phyloP scores from a whole-genome alignment of 2,797 vertebrate genomes.

The Phaenicophaeus curvirostris region DNA sequence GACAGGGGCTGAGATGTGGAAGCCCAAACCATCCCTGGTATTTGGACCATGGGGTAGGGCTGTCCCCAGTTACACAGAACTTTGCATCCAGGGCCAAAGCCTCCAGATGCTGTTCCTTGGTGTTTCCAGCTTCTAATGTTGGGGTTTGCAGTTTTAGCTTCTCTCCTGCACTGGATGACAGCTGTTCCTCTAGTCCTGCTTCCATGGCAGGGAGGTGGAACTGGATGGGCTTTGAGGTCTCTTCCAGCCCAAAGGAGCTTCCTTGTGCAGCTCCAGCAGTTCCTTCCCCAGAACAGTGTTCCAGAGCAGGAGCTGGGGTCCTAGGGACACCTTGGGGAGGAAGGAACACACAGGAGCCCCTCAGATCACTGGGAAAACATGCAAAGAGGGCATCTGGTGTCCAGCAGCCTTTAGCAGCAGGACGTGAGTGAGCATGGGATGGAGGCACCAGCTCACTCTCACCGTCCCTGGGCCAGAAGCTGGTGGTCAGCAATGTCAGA shows the following conservation, averaged over 20 bases:
- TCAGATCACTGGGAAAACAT: neutral
- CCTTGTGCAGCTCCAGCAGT: neutral
- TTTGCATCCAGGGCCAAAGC: accelerated
- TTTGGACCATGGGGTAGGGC: accelerated
- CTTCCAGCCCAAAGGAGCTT: too few relatives aligned
- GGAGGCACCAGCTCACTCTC: neutral
- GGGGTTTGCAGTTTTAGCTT: neutral
- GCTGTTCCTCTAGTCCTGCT: neutral
- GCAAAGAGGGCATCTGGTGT: neutral
- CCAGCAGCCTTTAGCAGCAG: neutral
- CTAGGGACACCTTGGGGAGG: neutral
- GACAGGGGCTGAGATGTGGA: neutral
- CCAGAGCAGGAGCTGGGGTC: neutral
- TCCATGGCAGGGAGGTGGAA: too few relatives aligned
- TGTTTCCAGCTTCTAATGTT: neutral
- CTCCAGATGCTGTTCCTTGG: neutral
- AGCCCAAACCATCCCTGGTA: neutral
- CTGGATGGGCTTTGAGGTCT: too few relatives aligned
- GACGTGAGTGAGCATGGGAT: neutral
- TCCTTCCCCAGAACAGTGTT: accelerated
- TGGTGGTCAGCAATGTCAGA: neutral
- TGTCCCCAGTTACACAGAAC: neutral
- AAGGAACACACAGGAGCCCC: neutral
- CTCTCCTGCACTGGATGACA: neutral
- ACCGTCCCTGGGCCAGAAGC: neutral